A percentile compares a stretch with the other conserved stretches of the same genome.
Conservation (phyloP, 1,140 invertebrate species). For the Tachypleus tridentatus region DNA sequence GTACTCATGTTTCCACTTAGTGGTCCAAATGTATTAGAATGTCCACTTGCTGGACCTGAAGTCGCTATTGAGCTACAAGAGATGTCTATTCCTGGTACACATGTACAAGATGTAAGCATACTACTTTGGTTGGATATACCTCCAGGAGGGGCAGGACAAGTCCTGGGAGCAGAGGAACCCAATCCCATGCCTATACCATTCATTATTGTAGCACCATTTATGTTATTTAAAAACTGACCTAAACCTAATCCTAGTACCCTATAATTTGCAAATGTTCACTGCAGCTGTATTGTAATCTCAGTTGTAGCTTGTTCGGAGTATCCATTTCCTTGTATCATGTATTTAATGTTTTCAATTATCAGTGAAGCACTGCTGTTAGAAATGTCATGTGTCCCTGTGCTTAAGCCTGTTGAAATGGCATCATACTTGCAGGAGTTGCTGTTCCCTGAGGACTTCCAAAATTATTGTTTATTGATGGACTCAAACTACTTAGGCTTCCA, state of each 20-base stretch:
- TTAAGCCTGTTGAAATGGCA: too few species aligned
- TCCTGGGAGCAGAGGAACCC: constrained; percentile 28
- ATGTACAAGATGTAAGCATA: constrained; percentile 8
- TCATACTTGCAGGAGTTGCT: neutral
- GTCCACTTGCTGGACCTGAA: constrained; percentile 14
- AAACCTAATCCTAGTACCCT: constrained; percentile 83
- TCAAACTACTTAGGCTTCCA: constrained; percentile 27
- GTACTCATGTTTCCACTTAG: constrained; percentile 12
- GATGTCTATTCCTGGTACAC: constrained; percentile 10
- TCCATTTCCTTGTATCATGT: constrained; percentile 66
- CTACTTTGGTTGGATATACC: constrained; percentile 14
- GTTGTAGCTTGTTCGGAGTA: constrained; percentile 74
- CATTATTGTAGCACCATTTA: constrained; percentile 16
- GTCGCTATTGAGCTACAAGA: constrained; percentile 27
- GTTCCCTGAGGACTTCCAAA: constrained; percentile 21
- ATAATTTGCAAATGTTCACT: constrained; percentile 84
- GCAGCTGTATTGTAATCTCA: constrained; percentile 67
- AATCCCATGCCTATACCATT: constrained; percentile 26
- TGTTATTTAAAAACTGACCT: constrained; percentile 40
- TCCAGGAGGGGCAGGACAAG: constrained; percentile 22
- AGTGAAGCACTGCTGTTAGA: constrained; percentile 47
- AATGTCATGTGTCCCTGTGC: too few species aligned
- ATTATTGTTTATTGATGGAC: constrained; percentile 25
- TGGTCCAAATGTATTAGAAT: constrained; percentile 18
- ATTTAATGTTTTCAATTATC: constrained; percentile 69